Evolutionary conservation across 2,797 vertebrate species (phyloP).

Genomic region (Margarornis squamiger): DNA sequence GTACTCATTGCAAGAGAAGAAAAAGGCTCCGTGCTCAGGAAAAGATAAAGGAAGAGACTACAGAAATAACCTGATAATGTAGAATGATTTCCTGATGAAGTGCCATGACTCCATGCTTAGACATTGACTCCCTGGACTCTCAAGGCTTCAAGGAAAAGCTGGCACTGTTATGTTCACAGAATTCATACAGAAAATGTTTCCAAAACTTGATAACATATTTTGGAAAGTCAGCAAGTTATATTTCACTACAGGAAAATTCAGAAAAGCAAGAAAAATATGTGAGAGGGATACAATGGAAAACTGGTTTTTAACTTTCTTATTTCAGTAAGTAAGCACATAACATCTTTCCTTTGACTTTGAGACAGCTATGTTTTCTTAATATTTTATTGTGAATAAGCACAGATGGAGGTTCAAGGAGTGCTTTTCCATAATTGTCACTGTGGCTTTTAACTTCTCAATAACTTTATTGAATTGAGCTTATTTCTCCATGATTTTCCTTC

Average conservation of each 20-base stretch:
- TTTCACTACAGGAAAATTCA: conserved; percentile 9
- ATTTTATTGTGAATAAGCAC: not conserved
- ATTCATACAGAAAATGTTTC: not conserved
- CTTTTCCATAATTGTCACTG: not conserved
- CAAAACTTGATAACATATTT: not conserved
- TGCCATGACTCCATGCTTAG: not conserved
- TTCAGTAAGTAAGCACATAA: not conserved
- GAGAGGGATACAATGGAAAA: not conserved
- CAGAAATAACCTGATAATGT: not conserved
- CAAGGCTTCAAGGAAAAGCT: not conserved
- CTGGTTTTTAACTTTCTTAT: not conserved
- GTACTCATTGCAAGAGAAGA: not conserved
- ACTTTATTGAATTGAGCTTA: not conserved
- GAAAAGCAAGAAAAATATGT: not conserved
- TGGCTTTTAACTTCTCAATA: not conserved
- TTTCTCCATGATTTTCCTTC: not conserved
- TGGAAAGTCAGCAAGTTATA: not conserved
- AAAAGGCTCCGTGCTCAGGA: not conserved
- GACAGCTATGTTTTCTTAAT: not conserved
- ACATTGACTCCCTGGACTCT: not conserved
- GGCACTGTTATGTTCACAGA: not conserved
- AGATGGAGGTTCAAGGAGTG: not conserved
- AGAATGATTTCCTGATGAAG: not conserved
- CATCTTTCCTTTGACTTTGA: not conserved
- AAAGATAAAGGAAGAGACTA: not conserved